phyloP scores from a whole-genome alignment of 1,140 invertebrate genomes.

The Bombus vancouverensis region DNA sequence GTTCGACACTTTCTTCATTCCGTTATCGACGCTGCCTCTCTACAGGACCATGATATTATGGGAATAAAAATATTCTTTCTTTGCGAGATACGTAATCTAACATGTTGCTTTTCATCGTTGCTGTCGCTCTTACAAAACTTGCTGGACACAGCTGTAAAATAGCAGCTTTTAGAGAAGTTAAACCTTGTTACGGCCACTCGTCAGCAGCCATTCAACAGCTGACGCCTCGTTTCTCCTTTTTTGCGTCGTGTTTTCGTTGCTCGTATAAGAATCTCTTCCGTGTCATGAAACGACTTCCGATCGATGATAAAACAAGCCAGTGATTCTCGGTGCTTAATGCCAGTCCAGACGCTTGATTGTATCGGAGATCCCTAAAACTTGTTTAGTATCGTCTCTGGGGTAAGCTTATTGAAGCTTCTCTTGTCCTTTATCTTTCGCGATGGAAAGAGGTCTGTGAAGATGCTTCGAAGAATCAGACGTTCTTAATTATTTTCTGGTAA shows the following conservation, averaged over 20 bases:
- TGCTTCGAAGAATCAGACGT: neutral
- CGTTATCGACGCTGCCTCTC: neutral
- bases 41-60: neutral
- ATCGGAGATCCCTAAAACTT: neutral
- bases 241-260: neutral
- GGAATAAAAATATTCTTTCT: neutral
- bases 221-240: neutral
- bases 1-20: too few relatives aligned
- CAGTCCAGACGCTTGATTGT: neutral
- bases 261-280: neutral
- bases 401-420: neutral
- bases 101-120: neutral
- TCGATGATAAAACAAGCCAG: neutral
- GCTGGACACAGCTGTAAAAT: neutral
- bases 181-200: constrained; percentile 9
- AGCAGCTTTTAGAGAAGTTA: neutral
- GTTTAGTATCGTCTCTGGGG: too few relatives aligned
- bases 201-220: constrained; percentile 17
- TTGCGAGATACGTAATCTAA: neutral
- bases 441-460: neutral
- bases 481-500: neutral
- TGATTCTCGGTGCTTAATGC: neutral
- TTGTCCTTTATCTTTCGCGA: neutral
- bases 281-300: neutral
- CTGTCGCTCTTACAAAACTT: neutral